Base-by-base conservation (phyloP, 2,888 invertebrate genomes). In the Drosophila prostipennis region DNA sequence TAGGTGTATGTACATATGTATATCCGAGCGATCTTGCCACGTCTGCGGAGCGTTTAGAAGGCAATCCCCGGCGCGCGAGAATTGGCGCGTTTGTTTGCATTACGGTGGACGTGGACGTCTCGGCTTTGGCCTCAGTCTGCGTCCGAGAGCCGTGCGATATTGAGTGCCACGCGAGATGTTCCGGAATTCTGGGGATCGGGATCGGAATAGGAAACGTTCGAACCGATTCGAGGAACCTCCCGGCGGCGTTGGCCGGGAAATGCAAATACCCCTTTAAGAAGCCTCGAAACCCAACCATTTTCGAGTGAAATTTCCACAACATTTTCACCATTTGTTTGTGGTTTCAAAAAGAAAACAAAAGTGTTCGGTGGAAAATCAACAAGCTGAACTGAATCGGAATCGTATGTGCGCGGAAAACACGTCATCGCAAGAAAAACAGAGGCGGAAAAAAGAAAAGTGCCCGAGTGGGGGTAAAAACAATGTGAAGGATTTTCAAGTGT, bases 61-160 rank as follows among this genome's bases (percentile, higher is more conserved):
- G 64, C 64, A 65, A 68, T 49, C 49, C 71, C 56, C 67, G 58
- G 37, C 42, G 37, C 42, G 71, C 58, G 71, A 70, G 58, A 63
- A 63, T 61, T 61, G 63, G 46, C 58, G 59, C 58, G 59, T 57
- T 58, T 59, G 59, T 59, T 69, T 71, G 68, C 45, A 39, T 64
- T 68, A 53, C 45, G 46, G 32, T 26, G 56, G 48, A 46, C 36
- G 59, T 59, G 45, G 40, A 32, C 29, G 51, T 56, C 46, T 69
- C 70, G 71, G 51, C 51, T 40, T 72, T 74, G 74, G 68, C 55
- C 74, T 83, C 89, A 88, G 87, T 87, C 79, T 73, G 72, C 70
- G 69, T 77, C 78, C 72, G 87, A 86, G 76, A 78, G 79, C 74
- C 76, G 89, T 77, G 73, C 76, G 49, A 78, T 87, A 61, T 64